Conservation (phyloP, 2,888 invertebrate species). For the Schizotus pectinicornis region DNA sequence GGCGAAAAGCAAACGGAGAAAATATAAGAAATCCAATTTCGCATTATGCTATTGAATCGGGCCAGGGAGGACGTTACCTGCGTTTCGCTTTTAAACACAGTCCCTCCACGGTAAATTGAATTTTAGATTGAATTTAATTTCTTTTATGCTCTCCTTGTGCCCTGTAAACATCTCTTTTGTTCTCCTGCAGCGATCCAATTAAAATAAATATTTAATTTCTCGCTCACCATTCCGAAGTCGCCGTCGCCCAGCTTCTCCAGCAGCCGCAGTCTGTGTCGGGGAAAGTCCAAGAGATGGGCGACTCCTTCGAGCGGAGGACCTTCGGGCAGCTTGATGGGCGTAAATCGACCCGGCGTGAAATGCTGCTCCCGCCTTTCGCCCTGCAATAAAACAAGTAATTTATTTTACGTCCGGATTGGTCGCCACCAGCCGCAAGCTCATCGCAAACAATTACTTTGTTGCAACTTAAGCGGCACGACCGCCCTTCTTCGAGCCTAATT, state of each 20-base stretch:
- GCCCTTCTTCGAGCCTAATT: too few species aligned
- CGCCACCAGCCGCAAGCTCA: too few species aligned
- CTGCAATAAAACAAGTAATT: conserved; percentile 50
- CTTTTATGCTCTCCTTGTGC: conserved; percentile 24
- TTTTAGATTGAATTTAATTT: conserved; percentile 25
- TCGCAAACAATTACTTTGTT: conserved; percentile 7
- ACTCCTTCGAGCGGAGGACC: conserved; percentile 72
- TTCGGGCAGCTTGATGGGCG: conserved; percentile 75
- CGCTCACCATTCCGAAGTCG: conserved; percentile 82
- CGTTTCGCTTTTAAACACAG: conserved; percentile 2
- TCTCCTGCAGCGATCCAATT: conserved; percentile 17
- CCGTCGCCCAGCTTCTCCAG: conserved; percentile 88
- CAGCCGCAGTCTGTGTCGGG: conserved; percentile 81
- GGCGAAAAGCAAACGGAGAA: not conserved
- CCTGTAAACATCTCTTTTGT: conserved; percentile 19
- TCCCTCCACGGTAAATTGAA: conserved; percentile 20
- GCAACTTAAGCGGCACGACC: not conserved
- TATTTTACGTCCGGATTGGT: conserved; percentile 9
- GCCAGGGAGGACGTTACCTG: conserved; percentile 8
- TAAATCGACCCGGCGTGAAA: conserved; percentile 73
- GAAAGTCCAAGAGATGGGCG: conserved; percentile 77
- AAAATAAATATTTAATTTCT: conserved; percentile 26
- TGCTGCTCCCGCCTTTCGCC: conserved; percentile 71
- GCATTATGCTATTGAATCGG: not conserved
- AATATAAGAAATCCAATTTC: conserved; percentile 13